A percentile compares a stretch with the other conserved stretches of the same genome.
Conservation (phyloP, 2,888 invertebrate species). For the Mylabris sibirica region DNA sequence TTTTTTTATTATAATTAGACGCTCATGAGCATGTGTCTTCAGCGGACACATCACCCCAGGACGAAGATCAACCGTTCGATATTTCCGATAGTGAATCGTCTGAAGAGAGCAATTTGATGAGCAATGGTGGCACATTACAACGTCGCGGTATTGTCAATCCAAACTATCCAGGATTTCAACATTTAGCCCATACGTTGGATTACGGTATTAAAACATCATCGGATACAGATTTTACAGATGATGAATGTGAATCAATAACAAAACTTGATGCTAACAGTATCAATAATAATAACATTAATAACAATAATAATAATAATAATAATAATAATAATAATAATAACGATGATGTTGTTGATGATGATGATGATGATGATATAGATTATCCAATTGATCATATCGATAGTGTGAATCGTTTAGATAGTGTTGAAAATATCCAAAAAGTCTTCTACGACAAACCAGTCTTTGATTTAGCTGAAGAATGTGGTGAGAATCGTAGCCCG, state of each 20-base stretch:
- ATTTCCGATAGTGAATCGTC: constrained; percentile 63
- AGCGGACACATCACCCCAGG: constrained; percentile 62
- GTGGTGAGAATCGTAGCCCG: constrained; percentile 40
- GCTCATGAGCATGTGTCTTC: constrained; percentile 61
- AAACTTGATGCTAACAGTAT: constrained; percentile 58
- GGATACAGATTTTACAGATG: constrained; percentile 61
- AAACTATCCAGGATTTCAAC: constrained; percentile 85
- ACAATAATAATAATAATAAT: constrained; percentile 48
- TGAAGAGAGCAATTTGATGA: constrained; percentile 58
- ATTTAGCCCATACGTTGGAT: constrained; percentile 76
- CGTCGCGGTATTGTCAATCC: constrained; percentile 82
- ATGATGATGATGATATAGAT: constrained; percentile 55
- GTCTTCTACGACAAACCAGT: constrained; percentile 67
- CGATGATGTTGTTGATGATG: constrained; percentile 62
- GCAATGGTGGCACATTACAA: constrained; percentile 62
- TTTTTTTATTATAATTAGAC: constrained; percentile 49
- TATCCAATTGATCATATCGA: constrained; percentile 57
- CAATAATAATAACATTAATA: constrained; percentile 59
- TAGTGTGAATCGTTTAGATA: constrained; percentile 63
- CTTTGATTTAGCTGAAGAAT: constrained; percentile 62
- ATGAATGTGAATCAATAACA: constrained; percentile 62
- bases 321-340: constrained; percentile 63
- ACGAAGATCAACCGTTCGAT: constrained; percentile 65
- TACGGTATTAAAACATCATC: constrained; percentile 55
- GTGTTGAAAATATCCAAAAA: constrained; percentile 64